Percentiles rank a stretch among this genome's conserved stretches.
These are phyloP conservation scores for Silurus meridionalis DNA, from an alignment of 2,113 vertebrate species.

Conservation along the genomic window DNA sequence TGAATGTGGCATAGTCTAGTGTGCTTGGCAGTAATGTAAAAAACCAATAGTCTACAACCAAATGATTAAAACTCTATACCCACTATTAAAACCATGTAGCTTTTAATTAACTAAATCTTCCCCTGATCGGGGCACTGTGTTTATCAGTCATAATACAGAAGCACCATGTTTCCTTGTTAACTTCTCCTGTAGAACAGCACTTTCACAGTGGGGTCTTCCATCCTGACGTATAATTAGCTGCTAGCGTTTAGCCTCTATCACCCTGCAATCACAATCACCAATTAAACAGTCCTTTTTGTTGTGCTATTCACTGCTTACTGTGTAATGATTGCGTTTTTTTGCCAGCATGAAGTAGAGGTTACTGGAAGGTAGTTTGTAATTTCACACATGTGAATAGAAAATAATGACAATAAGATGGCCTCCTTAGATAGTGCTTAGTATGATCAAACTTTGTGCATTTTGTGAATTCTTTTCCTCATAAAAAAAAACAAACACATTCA, in stretches of 20 bases:
- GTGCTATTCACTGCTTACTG: slow-evolving; percentile 48
- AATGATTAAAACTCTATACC: neutral
- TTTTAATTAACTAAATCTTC: slow-evolving; percentile 51
- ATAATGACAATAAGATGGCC: neutral
- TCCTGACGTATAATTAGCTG: slow-evolving; percentile 43
- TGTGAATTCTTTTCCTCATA: slow-evolving; percentile 1
- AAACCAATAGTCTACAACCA: neutral
- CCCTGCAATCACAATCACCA: slow-evolving; percentile 53
- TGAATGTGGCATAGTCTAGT: neutral
- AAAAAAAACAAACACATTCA: neutral
- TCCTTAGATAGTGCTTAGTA: neutral
- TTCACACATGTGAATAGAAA: slow-evolving; percentile 23
- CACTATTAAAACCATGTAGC: slow-evolving; percentile 40
- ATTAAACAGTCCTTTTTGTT: slow-evolving; percentile 48
- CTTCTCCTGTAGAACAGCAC: slow-evolving; percentile 37
- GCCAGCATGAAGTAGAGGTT: slow-evolving; percentile 33
- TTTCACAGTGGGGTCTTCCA: slow-evolving; percentile 33
- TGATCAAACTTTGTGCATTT: slow-evolving; percentile 15
- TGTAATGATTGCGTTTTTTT: slow-evolving; percentile 48
- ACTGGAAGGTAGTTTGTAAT: slow-evolving; percentile 37
- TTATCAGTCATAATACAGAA: slow-evolving; percentile 34
- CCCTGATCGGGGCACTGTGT: slow-evolving; percentile 41
- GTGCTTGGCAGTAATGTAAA: neutral
- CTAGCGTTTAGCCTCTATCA: slow-evolving; percentile 49
- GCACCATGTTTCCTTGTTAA: slow-evolving; percentile 27